phyloP scores from a whole-genome alignment of 2,888 invertebrate genomes.

The Petrophora chlorosata region DNA sequence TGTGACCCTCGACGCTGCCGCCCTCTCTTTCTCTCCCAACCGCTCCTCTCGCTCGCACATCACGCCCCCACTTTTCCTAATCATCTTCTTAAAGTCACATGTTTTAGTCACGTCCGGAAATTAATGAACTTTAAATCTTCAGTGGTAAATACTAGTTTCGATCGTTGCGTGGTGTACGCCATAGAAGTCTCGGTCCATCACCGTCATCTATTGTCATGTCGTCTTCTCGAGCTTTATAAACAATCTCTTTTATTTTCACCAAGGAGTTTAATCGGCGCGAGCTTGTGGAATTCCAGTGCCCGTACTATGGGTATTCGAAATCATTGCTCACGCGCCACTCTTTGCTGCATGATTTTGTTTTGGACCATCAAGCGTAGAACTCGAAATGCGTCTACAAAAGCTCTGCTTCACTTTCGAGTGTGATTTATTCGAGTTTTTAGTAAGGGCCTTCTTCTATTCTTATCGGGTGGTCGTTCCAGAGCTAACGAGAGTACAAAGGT shows the following conservation, averaged over 20 bases:
- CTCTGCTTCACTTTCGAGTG: constrained; percentile 6
- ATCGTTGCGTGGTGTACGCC: constrained; percentile 52
- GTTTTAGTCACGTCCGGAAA: constrained; percentile 71
- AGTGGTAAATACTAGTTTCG: constrained; percentile 73
- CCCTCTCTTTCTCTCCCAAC: constrained; percentile 59
- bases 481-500: constrained; percentile 78
- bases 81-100: constrained; percentile 80
- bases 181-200: constrained; percentile 71
- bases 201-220: constrained; percentile 80
- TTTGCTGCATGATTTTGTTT: not conserved
- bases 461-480: constrained; percentile 78
- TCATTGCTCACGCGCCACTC: not conserved
- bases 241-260: constrained; percentile 83
- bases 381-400: constrained; percentile 3
- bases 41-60: constrained; percentile 69
- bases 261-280: constrained; percentile 79
- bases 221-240: constrained; percentile 80
- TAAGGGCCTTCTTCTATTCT: constrained; percentile 57
- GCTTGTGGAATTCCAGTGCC: constrained; percentile 73
- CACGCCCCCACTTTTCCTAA: constrained; percentile 82
- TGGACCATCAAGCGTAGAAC: not conserved
- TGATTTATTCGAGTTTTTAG: constrained; percentile 19
- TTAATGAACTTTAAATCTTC: constrained; percentile 79
- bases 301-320: constrained; percentile 30
- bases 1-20: constrained; percentile 73